Evolutionary conservation across 1,140 invertebrate species (phyloP).

Genomic region (Drosophila melanogaster): Release_6_plus_ISO1_MT NT_033779.5:13418501-13419000

Average conservation of each 20-base stretch:
- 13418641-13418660: conserved; percentile 43
- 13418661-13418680: conserved; percentile 66
- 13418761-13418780: conserved; percentile 16
- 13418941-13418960: conserved; percentile 48
- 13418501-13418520: background rate
- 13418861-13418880: conserved; percentile 70
- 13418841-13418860: conserved; percentile 57
- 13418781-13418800: conserved; percentile 1
- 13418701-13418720: conserved; percentile 71
- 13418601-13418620: conserved; percentile 41
- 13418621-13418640: conserved; percentile 16
- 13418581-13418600: conserved; percentile 50
- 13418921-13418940: conserved; percentile 65
- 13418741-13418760: conserved; percentile 42
- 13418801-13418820: conserved; percentile 22
- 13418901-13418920: conserved; percentile 47
- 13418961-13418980: conserved; percentile 37
- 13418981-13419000: conserved; percentile 32
- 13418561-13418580: conserved; percentile 53
- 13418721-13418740: conserved; percentile 70
- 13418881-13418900: conserved; percentile 64
- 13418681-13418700: conserved; percentile 64
- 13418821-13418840: conserved; percentile 57
- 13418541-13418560: conserved; percentile 33
- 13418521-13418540: background rate